Evolutionary conservation across 2,113 vertebrate species (phyloP), one percentile per base, ranked within the genome.

Genomic region (Epinephelus moara): DNA sequence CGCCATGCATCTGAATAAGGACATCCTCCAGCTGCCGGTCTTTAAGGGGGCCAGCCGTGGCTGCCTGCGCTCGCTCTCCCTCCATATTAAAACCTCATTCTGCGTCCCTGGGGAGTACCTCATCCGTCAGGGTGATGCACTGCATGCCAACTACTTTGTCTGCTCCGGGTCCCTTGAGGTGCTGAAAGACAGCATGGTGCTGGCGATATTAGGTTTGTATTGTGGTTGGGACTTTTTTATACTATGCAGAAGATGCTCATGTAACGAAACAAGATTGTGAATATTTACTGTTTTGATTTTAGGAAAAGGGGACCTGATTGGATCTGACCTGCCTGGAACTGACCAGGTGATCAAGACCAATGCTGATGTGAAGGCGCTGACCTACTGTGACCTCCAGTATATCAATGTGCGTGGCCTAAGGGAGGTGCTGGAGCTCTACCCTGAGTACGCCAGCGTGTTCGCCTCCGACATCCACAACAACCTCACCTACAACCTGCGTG

Each of bases 221-320:
- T 47, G n/a, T 30, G 13, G 25, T 53, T 55, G 21, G n/a, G 42
- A 2, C 6, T 53, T 52, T 71, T 27, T 61, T 14, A 19, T 21
- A 25, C 68, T 2, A 4, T 27, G 1, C 61, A 21, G 27, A 11
- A 7, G 21, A 3, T 49, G 4, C 62, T 72, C 7, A 25, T 75
- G n/a, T 8, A 18, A 4, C 17, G 0, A 49, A 70, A 19, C 15
- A 27, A 19, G 25, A 21, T 33, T 19, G 15, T 67, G 18, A 37
- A 18, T 30, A 42, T 70, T 61, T 66, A 25, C 17, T 57, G 21
- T 33, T 83, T 52, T 45, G 2, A 47, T 80, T 82, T 79, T 91
- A 99, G 98, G 98, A 21, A 99, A 99, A 93, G 98, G 98, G 15
- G 98, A 99, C 87, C 93, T 99, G 92, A 98, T 99, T 70, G 98